Evolutionary conservation across 2,797 vertebrate genomes (phyloP).

Genomic region (Manis crassicaudata): DNA sequence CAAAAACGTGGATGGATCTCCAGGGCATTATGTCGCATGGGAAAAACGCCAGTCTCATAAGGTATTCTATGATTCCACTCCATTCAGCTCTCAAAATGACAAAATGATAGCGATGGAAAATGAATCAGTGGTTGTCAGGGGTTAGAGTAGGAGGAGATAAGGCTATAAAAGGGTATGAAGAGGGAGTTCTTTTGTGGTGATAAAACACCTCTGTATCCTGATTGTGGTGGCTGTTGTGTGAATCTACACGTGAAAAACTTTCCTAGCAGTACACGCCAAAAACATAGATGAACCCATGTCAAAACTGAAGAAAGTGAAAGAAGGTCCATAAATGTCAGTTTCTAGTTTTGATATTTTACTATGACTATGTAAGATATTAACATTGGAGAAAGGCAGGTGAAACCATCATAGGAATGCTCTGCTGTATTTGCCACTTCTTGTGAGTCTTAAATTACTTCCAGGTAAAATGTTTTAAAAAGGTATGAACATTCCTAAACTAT

Average conservation of each 20-base stretch:
- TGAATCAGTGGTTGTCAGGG: neutral
- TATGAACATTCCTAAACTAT: neutral
- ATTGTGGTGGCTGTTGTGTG: neutral
- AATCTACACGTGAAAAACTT: neutral
- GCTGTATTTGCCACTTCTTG: neutral
- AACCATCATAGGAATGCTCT: neutral
- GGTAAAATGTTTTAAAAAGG: neutral
- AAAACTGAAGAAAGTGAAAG: slow-evolving; percentile 16
- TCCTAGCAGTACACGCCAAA: neutral
- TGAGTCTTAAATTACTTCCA: neutral
- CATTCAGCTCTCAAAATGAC: neutral
- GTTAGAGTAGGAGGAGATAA: neutral
- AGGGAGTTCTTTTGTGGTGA: neutral
- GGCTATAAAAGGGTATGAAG: neutral
- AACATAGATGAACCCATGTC: neutral
- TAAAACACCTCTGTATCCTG: neutral
- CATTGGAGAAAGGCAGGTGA: neutral
- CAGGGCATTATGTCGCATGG: neutral
- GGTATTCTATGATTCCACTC: neutral
- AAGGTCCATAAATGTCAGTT: neutral
- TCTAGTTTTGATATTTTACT: neutral
- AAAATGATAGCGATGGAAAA: slow-evolving; percentile 5
- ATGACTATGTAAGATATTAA: neutral
- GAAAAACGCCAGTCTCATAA: neutral
- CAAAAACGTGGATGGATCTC: neutral